Conservation (phyloP, 92 coral and sea anemone species). For the Meandrina meandrites region DNA sequence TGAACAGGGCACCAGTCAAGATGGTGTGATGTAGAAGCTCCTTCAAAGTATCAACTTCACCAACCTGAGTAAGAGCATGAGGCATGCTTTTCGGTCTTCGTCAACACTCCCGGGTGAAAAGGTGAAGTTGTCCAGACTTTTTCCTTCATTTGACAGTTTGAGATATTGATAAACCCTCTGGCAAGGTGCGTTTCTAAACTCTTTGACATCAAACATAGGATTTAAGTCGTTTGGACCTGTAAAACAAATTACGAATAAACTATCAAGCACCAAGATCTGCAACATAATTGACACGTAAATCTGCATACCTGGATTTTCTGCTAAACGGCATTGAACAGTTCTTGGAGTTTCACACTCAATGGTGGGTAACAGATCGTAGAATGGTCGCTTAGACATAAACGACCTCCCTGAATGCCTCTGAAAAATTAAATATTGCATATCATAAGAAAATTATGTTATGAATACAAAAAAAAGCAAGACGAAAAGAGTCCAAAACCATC, state of each 20-base stretch:
- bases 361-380: conserved; percentile 64
- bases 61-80: conserved; percentile 57
- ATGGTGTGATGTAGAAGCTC: background rate
- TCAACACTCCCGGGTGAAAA: conserved; percentile 41
- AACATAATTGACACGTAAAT: background rate
- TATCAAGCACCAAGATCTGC: background rate
- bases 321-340: conserved; percentile 17
- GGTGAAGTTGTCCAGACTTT: conserved; percentile 60
- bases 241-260: background rate
- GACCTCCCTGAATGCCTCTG: conserved; percentile 24
- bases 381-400: conserved; percentile 22
- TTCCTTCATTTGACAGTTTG: conserved; percentile 47
- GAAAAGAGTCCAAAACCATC: no score
- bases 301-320: background rate
- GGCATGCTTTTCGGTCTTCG: conserved; percentile 52
- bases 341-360: conserved; percentile 66
- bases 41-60: background rate
- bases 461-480: background rate
- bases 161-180: conserved; percentile 87
- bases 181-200: conserved; percentile 64
- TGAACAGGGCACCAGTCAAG: no score
- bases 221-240: conserved; percentile 9
- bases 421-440: background rate
- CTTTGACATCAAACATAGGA: conserved; percentile 64
- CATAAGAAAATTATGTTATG: background rate